Conservation (phyloP, 2,888 invertebrate genomes). For the Caenorhabditis zanzibari region DNA sequence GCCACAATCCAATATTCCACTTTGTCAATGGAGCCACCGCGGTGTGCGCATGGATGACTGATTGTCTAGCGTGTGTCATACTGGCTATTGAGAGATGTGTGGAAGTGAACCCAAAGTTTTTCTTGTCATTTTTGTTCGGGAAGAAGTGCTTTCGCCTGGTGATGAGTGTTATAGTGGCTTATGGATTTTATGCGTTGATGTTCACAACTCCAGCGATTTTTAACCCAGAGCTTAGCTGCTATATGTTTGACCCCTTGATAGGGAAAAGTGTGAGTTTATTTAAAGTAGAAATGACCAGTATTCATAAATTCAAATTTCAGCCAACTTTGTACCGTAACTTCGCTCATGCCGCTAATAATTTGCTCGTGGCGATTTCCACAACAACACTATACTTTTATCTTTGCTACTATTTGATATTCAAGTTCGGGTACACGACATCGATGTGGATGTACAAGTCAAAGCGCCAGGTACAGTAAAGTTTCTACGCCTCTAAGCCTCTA, state of each 20-base stretch:
- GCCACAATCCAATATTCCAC: slow-evolving; percentile 11
- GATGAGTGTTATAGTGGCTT: not conserved
- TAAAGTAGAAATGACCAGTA: not conserved
- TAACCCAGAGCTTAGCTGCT: not conserved
- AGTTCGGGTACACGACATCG: not conserved
- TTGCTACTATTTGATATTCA: not conserved
- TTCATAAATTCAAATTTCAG: not conserved
- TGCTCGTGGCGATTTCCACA: not conserved
- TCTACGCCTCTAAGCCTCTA: too few relatives aligned
- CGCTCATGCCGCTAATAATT: not conserved
- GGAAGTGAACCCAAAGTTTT: not conserved
- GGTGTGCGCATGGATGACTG: slow-evolving; percentile 16
- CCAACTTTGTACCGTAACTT: not conserved
- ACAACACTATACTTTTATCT: slow-evolving; percentile 12
- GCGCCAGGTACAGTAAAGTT: not conserved
- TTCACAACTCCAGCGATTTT: not conserved
- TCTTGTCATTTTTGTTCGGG: not conserved
- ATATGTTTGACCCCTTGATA: not conserved
- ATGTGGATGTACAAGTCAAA: slow-evolving; percentile 22
- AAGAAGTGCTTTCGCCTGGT: not conserved
- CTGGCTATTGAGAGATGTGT: slow-evolving; percentile 25
- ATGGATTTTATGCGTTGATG: not conserved
- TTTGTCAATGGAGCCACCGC: slow-evolving; percentile 12
- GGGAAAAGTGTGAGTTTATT: slow-evolving; percentile 1
- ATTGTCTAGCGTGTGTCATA: slow-evolving; percentile 8